A percentile compares a stretch with the other conserved stretches of the same genome.
phyloP scores from a whole-genome alignment of 1,140 invertebrate genomes.

The Cydia splendana region DNA sequence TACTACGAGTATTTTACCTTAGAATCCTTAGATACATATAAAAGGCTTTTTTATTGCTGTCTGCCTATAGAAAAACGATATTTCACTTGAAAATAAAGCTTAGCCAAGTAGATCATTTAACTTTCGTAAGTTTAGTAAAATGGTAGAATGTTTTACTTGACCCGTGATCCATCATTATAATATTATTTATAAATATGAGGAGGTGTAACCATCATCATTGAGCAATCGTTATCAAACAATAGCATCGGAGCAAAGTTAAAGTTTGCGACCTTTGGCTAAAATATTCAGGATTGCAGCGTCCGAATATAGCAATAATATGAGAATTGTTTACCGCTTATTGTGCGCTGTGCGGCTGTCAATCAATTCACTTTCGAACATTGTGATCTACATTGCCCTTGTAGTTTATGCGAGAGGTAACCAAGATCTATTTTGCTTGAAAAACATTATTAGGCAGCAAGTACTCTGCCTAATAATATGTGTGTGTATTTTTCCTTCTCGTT shows the following conservation, averaged over 20 bases:
- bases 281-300: constrained; percentile 61
- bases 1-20: no score
- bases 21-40: no score
- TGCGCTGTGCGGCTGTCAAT: constrained; percentile 69
- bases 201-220: constrained; percentile 37
- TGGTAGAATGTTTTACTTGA: neutral
- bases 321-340: constrained; percentile 71
- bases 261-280: constrained; percentile 72
- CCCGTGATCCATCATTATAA: neutral
- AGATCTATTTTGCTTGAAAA: neutral
- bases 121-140: constrained; percentile 46
- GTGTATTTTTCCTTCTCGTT: no score
- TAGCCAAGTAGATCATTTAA: no score
- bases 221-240: constrained; percentile 65
- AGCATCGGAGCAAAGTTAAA: constrained; percentile 72
- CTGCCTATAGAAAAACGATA: no score
- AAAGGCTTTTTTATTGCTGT: no score
- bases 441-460: no score
- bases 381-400: constrained; percentile 59
- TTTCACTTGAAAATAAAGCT: no score
- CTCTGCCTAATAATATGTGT: no score
- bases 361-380: constrained; percentile 68
- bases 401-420: constrained; percentile 41
- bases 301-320: constrained; percentile 70
- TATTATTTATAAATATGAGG: neutral